Evolutionary conservation across 2,113 vertebrate genomes (phyloP), one percentile per base, ranked within the genome.

Genomic region (Pundamilia nyererei): DNA sequence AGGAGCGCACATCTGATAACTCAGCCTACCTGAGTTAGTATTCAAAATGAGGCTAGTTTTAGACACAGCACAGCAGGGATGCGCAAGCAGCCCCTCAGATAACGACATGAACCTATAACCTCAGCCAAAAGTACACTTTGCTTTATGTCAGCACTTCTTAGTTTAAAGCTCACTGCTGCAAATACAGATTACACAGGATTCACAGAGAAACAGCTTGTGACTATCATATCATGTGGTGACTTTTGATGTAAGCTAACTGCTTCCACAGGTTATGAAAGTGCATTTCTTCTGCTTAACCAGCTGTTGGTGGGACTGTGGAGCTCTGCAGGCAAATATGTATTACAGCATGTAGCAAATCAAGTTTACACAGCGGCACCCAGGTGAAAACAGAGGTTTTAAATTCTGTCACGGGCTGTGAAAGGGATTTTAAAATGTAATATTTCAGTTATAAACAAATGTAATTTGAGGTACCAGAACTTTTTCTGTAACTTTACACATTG

Each of bases 61-160:
- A 12, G 54, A 35, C 56, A 3, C 56, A 60, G 56, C 14, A 21
- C 51, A 87, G 82, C 53, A 85, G 19, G n/a, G 62, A 33, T 47
- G 9, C 89, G 89, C 68, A 53, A 82, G 26, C 72, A 21, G 24
- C 72, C 47, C 10, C 15, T 26, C 24, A 62, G 89, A 93, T 92
- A 89, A 92, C 81, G 9, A 51, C 58, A 26, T 11, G 31, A 49
- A 86, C 89, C 84, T 45, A 40, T 49, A 14, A 45, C 15, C 58
- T 56, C 38, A 31, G 91, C 87, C 89, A 89, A 87, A 84, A 38
- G 29, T 9, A 77, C 1, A 31, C 62, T 31, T n/a, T 72, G 26
- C 31, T 53, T 91, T 89, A 10, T 81, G 90, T 85, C 49, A 56
- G 86, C 88, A 26, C 60, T 79, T 86, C 84, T 51, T 60, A 13